Base-by-base conservation (phyloP, 2,797 vertebrate genomes). In the Argya squamiceps region DNA sequence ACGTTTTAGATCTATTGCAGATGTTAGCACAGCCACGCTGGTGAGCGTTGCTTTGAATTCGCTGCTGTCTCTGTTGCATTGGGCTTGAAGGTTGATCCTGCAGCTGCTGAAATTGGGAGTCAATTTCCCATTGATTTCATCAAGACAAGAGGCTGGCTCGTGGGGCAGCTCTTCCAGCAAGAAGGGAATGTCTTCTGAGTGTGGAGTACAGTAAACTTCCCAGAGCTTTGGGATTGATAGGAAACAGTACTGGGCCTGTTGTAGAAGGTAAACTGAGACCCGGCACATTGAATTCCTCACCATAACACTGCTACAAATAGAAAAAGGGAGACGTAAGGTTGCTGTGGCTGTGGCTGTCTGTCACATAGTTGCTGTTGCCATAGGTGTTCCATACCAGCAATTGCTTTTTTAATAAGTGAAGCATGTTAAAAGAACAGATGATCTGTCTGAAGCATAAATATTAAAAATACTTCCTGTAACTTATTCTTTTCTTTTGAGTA, bases 321-420 rank as follows among this genome's bases (percentile, higher is more conserved):
- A 90, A 91, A 49, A 94, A 91, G 71, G 43, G 71, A 74, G 63
- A 86, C 5, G 1, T 46, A 79, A 71, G 67, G 46, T 91, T 75
- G 13, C 89, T 69, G 36, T 80, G 64, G 7, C 94, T 95, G 87
- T 95, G 95, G 36, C 93, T 93, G 92, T 71, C 93, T 95, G 89
- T 96, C 87, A 95, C 15, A 32, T 87, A 50, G 32, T 32, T 86
- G 44, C 64, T 84, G 10, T 84, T 88, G 52, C 69, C 58, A 43
- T 63, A 95, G 95, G 74, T 88, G 70, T 93, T 96, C 90, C 39
- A 16, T 84, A 70, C 32, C 47, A 81, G 32, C 36, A 63, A 39
- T 92, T 89, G 47, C 46, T 59, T 68, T 88, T 75, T 91, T 59
- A 79, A 63, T 76, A 92, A 86, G 37, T 69, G 46, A 84, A 83